These are phyloP conservation scores for Abrostola triplasia DNA, from an alignment of 2,888 invertebrate genomes.

Conservation along the genomic window DNA sequence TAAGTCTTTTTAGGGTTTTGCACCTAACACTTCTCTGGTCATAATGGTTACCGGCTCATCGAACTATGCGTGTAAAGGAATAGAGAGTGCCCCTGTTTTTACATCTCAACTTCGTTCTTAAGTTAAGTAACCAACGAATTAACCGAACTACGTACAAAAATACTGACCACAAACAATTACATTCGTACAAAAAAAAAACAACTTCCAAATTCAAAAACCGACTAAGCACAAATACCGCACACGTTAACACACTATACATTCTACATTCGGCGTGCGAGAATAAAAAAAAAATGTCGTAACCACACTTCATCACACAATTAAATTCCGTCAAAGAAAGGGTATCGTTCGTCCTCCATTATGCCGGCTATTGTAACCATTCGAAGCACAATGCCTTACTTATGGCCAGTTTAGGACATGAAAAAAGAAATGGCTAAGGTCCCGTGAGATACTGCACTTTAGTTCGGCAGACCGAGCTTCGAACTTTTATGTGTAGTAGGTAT, in stretches of 20 bases:
- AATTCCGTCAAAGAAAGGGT: conserved; percentile 85
- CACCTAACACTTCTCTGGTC: too few relatives aligned
- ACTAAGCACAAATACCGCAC: conserved; percentile 17
- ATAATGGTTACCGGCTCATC: too few relatives aligned
- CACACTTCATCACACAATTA: conserved; percentile 88
- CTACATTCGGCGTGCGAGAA: conserved; percentile 57
- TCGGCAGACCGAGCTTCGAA: conserved; percentile 20
- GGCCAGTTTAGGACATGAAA: conserved; percentile 85
- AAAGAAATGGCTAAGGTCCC: conserved; percentile 79
- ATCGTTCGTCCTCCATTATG: conserved; percentile 86
- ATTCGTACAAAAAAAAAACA: neutral
- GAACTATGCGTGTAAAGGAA: too few relatives aligned
- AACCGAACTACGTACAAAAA: too few relatives aligned
- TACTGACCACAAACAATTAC: too few relatives aligned
- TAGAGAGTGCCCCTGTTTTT: too few relatives aligned
- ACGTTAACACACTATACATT: conserved; percentile 54
- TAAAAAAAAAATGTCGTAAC: conserved; percentile 81
- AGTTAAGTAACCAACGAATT: too few relatives aligned
- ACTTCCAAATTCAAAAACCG: neutral
- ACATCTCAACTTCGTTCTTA: too few relatives aligned
- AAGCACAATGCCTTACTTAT: conserved; percentile 86
- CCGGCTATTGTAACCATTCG: conserved; percentile 84
- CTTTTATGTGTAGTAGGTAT: neutral
- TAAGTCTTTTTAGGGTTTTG: too few relatives aligned
- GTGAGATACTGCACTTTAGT: conserved; percentile 56